These are phyloP conservation scores for Watsonalla cultraria DNA, from an alignment of 2,888 invertebrate species.

Conservation along the genomic window DNA sequence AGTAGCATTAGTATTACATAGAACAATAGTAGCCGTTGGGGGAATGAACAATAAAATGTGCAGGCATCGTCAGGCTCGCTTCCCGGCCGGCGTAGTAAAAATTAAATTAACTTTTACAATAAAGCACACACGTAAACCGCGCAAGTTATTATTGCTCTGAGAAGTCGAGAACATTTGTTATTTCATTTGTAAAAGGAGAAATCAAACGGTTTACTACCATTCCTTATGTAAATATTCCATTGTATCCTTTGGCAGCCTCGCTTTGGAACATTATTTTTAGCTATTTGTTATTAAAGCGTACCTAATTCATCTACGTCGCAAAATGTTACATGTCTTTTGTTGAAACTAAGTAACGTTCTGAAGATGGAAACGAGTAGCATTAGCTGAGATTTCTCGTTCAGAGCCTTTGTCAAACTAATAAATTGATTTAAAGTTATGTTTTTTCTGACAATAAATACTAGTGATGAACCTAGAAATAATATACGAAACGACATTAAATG, in stretches of 20 bases:
- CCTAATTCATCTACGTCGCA: too few relatives aligned
- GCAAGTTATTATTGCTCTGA: constrained; percentile 30
- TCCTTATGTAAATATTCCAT: constrained; percentile 46
- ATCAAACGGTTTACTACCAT: constrained; percentile 37
- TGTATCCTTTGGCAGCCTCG: constrained; percentile 24
- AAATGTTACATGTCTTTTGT: too few relatives aligned
- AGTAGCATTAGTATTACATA: too few relatives aligned
- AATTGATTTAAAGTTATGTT: too few relatives aligned
- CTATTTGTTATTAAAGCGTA: constrained; percentile 5
- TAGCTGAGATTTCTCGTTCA: too few relatives aligned
- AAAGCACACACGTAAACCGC: constrained; percentile 20
- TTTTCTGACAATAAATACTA: too few relatives aligned
- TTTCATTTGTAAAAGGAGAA: constrained; percentile 40
- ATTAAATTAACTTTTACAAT: constrained; percentile 34
- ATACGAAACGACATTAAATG: too few relatives aligned
- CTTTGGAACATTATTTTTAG: constrained; percentile 15
- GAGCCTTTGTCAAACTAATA: too few relatives aligned
- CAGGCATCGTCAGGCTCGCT: background rate
- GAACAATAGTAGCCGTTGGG: background rate
- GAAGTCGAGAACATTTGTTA: constrained; percentile 33
- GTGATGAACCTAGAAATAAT: too few relatives aligned
- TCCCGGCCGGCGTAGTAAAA: constrained; percentile 15
- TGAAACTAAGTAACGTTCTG: too few relatives aligned
- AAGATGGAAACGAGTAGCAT: too few relatives aligned
- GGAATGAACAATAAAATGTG: background rate